phyloP scores from a whole-genome alignment of 2,797 vertebrate genomes.

The Gastrophryne carolinensis region DNA sequence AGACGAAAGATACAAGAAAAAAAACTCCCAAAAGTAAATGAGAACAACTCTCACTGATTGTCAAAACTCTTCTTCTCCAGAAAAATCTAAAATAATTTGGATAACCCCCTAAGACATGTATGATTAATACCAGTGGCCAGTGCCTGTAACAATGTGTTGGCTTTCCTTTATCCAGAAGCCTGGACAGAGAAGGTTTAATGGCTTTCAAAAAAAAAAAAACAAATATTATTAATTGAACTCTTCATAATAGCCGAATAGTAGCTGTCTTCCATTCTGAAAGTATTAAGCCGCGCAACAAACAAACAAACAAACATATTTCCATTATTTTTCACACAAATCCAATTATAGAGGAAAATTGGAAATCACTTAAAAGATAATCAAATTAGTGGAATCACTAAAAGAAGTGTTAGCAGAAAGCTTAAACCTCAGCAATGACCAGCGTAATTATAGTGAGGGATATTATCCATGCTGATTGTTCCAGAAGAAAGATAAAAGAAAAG shows the following conservation, averaged over 20 bases:
- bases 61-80: too few relatives aligned
- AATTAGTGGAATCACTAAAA: constrained; percentile 25
- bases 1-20: too few relatives aligned
- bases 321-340: constrained; percentile 43
- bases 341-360: constrained; percentile 48
- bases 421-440: constrained; percentile 14
- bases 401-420: constrained; percentile 23
- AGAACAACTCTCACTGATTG: too few relatives aligned
- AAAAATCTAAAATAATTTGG: too few relatives aligned
- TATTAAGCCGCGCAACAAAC: constrained; percentile 31
- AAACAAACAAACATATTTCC: constrained; percentile 45
- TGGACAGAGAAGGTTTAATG: background rate
- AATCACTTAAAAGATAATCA: constrained; percentile 41
- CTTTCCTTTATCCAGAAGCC: too few relatives aligned
- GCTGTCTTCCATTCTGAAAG: constrained; percentile 5
- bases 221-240: background rate
- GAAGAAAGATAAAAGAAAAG: constrained; percentile 12
- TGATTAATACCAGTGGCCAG: too few relatives aligned
- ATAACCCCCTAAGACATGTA: too few relatives aligned
- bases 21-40: too few relatives aligned
- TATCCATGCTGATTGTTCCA: constrained; percentile 18
- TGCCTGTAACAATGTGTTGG: too few relatives aligned
- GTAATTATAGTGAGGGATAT: constrained; percentile 22
- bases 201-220: background rate
- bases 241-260: constrained; percentile 19